Conservation (phyloP, 2,888 invertebrate genomes). For the Willowsia nigromaculata region DNA sequence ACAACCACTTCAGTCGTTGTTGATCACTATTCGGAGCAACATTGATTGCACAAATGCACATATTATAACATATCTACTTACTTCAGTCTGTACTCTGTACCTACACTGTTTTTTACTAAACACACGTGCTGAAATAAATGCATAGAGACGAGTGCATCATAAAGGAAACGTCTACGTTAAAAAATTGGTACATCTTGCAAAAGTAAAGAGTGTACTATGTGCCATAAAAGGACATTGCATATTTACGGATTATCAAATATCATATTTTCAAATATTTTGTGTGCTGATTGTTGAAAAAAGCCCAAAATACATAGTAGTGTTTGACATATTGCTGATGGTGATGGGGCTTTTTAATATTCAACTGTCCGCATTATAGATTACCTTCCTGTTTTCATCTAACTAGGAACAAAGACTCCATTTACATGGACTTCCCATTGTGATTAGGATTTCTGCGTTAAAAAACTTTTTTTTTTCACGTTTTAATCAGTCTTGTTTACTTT, state of each 20-base stretch:
- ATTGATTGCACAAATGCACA: not conserved
- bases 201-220: not conserved
- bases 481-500: not conserved
- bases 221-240: not conserved
- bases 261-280: not conserved
- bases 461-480: not conserved
- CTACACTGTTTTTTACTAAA: not conserved
- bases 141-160: not conserved
- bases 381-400: too few relatives aligned
- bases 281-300: too few relatives aligned
- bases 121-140: not conserved
- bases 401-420: too few relatives aligned
- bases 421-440: too few relatives aligned
- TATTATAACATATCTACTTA: not conserved
- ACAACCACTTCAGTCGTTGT: conserved; percentile 41
- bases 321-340: too few relatives aligned
- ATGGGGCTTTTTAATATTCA: too few relatives aligned
- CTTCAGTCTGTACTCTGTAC: not conserved
- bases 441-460: too few relatives aligned
- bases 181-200: too few relatives aligned
- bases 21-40: conserved; percentile 56
- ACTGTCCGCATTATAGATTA: too few relatives aligned
- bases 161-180: not conserved
- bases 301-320: too few relatives aligned
- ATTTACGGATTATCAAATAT: not conserved